These are phyloP conservation scores for Chromoteleia sp. DNA, from an alignment of 2,888 invertebrate species.

Conservation along the genomic window DNA sequence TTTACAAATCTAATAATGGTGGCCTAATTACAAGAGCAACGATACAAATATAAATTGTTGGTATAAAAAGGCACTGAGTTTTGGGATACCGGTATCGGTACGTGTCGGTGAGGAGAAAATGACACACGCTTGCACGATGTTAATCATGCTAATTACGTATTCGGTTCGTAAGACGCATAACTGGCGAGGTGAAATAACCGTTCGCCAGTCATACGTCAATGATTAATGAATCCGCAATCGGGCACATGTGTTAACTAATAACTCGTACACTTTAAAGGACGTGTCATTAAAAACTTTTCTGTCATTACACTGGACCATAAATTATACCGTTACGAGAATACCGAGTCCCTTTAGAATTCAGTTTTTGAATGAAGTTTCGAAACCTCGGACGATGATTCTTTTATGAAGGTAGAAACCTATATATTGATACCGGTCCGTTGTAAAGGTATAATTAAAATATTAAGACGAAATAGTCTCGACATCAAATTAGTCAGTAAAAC, in stretches of 20 bases:
- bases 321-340: constrained; percentile 44
- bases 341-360: constrained; percentile 30
- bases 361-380: constrained; percentile 33
- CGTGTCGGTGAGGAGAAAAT: constrained; percentile 11
- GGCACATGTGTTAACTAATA: constrained; percentile 69
- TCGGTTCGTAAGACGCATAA: constrained; percentile 55
- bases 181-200: constrained; percentile 66
- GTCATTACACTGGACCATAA: constrained; percentile 43
- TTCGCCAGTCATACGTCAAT: constrained; percentile 59
- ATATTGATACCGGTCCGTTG: background rate
- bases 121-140: constrained; percentile 48
- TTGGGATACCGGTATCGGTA: constrained; percentile 1
- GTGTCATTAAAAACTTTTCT: constrained; percentile 56
- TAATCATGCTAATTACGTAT: constrained; percentile 62
- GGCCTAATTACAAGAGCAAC: background rate
- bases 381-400: constrained; percentile 26
- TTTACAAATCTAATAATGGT: constrained; percentile 3
- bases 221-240: constrained; percentile 65
- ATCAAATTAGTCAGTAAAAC: constrained; percentile 39
- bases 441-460: constrained; percentile 41
- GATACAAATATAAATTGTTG: constrained; percentile 18
- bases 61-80: constrained; percentile 7
- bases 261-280: constrained; percentile 60
- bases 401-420: constrained; percentile 7
- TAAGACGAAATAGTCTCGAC: constrained; percentile 41